Evolutionary conservation across 2,797 vertebrate genomes (phyloP), one percentile per base, ranked within the genome.

Genomic region (Crocodylus rhombifer): DNA sequence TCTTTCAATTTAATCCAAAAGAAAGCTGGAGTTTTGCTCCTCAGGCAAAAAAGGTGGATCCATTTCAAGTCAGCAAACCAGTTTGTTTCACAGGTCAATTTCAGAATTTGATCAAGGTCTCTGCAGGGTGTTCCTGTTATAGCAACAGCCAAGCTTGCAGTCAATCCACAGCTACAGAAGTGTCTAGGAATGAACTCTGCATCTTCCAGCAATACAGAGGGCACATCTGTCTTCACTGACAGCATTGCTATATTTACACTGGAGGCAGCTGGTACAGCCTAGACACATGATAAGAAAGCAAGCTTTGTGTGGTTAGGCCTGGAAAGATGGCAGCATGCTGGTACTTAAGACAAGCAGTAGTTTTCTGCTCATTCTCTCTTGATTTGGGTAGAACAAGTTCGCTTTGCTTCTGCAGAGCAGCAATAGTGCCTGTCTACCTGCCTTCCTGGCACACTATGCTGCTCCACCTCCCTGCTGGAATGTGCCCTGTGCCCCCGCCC

Each of bases 11-110:
- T 90, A 94, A 85, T 65, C 30, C 56, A 93, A 36, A 15, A 13
- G 62, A 64, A 94, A 63, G 77, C 58, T 55, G 87, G 91, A 94
- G 82, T 74, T 9, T 65, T 69, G 74, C 83, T 91, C 93, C 92
- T 71, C 79, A 60, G 86, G 87, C 96, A 95, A 86, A 14, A 88
- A 94, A 91, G 81, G 83, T 77, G 62, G 79, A 88, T 36, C 15
- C 5, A n/a, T 89, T 84, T 74, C 64, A 87, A 78, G 86, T 51
- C 79, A 81, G 69, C 5, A 55, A 77, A 76, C 2, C 77, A 61
- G 63, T 63, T 65, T 16, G 30, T 4, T 62, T 57, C 77, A 36
- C 13, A 88, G 61, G 55, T 5, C 86, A 83, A 79, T 1, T 81
- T 73, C 69, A 65, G 28, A 30, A 80, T 25, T 86, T 86, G 58